These are phyloP conservation scores for Brachionus rotundiformis DNA, from an alignment of 1,140 invertebrate genomes.

Conservation along the genomic window DNA sequence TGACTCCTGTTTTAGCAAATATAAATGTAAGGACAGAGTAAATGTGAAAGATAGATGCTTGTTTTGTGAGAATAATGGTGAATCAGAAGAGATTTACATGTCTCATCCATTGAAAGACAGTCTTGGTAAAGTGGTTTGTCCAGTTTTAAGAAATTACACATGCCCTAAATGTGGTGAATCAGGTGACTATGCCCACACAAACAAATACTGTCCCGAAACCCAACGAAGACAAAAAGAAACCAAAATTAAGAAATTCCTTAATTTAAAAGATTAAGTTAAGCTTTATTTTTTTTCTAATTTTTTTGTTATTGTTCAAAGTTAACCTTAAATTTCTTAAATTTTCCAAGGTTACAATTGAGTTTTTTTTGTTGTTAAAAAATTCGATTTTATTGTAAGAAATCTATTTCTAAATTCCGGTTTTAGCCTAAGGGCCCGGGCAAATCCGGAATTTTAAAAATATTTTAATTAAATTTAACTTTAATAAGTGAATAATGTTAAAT, in stretches of 20 bases:
- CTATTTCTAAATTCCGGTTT: not conserved
- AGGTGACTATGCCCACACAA: constrained; percentile 68
- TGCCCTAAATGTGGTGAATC: constrained; percentile 66
- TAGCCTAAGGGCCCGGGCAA: constrained; percentile 17
- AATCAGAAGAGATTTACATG: constrained; percentile 64
- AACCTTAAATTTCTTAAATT: not conserved
- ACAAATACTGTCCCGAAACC: constrained; percentile 59
- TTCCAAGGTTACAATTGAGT: constrained; percentile 4
- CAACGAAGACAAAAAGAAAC: constrained; percentile 42
- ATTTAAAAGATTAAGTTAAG: constrained; percentile 19
- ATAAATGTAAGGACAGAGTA: not conserved
- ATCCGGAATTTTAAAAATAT: not conserved
- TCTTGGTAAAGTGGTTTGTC: constrained; percentile 64
- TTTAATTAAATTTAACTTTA: not conserved
- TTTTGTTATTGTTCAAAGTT: not conserved
- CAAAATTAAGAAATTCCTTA: constrained; percentile 43
- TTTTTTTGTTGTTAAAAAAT: constrained; percentile 10
- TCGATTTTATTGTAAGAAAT: constrained; percentile 30
- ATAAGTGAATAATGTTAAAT: not conserved
- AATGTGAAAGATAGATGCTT: constrained; percentile 24
- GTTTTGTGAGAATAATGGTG: constrained; percentile 57
- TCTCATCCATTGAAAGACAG: constrained; percentile 63
- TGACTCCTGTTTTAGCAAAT: not conserved
- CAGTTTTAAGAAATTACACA: constrained; percentile 65
- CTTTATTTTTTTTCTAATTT: not conserved